Evolutionary conservation across 2,888 invertebrate genomes (phyloP).

Genomic region (Coelopa pilipes): DNA sequence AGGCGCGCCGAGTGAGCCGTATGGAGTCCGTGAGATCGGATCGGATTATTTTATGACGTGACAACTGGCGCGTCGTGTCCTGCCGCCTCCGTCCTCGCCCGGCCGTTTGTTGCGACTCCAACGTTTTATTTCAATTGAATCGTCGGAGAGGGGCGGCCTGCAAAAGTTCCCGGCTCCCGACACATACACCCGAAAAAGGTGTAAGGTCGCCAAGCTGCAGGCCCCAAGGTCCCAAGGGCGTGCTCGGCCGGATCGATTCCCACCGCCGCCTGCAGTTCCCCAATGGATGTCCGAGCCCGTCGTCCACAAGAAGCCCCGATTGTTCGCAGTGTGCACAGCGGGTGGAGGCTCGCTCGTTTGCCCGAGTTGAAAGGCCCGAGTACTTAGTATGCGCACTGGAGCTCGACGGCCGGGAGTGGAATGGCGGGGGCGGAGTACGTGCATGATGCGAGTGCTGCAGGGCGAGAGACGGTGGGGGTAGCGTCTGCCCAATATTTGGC

Average conservation of each 20-base stretch:
- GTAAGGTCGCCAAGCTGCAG: neutral
- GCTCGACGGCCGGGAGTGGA: neutral
- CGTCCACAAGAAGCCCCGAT: too few species aligned
- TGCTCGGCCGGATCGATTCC: neutral
- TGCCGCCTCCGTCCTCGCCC: too few species aligned
- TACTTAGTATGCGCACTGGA: too few species aligned
- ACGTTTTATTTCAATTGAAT: neutral
- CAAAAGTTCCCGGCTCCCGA: neutral
- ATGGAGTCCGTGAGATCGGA: neutral
- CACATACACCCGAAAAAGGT: neutral
- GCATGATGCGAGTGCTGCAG: neutral
- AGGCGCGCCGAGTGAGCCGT: neutral
- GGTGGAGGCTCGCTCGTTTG: too few species aligned
- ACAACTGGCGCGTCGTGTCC: neutral
- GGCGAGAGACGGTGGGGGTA: too few species aligned
- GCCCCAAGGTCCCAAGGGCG: neutral
- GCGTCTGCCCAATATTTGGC: too few species aligned
- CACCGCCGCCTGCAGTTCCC: neutral
- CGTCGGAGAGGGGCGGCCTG: neutral
- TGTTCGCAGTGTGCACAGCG: too few species aligned
- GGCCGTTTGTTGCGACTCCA: neutral
- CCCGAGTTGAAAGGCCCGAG: too few species aligned
- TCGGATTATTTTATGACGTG: neutral
- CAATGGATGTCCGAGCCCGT: too few species aligned
- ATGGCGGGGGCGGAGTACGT: neutral